phyloP scores from a whole-genome alignment of 2,888 invertebrate species.

The Tetheella fluctuosa region DNA sequence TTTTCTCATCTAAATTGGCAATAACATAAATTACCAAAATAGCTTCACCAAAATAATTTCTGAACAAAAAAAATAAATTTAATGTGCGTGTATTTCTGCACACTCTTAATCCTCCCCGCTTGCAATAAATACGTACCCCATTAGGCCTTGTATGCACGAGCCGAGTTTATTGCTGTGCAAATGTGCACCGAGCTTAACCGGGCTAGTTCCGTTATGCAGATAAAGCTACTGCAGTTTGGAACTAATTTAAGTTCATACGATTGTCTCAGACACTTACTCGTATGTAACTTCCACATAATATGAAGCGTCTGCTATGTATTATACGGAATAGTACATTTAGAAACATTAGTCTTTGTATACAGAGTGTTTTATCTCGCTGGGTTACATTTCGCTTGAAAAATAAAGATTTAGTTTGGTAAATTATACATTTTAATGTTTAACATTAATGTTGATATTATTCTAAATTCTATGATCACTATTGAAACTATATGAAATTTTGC shows the following conservation, averaged over 20 bases:
- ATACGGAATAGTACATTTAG: background rate
- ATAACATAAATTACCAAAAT: too few species aligned
- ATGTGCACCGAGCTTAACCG: constrained; percentile 46
- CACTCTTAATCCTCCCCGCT: constrained; percentile 16
- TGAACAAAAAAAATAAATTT: background rate
- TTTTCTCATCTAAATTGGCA: too few species aligned
- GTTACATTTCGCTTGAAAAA: too few species aligned
- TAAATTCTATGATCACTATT: too few species aligned
- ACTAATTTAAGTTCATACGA: constrained; percentile 56
- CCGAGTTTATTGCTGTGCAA: constrained; percentile 37
- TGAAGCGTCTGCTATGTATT: constrained; percentile 20
- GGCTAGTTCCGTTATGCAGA: constrained; percentile 50
- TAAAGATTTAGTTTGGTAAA: too few species aligned
- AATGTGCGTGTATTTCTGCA: background rate
- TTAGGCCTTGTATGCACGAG: constrained; percentile 19
- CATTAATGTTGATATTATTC: too few species aligned
- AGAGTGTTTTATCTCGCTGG: background rate
- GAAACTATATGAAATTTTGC: too few species aligned
- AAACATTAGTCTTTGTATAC: background rate
- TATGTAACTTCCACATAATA: constrained; percentile 21
- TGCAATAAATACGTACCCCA: constrained; percentile 16
- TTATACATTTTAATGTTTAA: too few species aligned
- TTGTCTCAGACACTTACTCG: constrained; percentile 38
- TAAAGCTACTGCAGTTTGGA: constrained; percentile 49
- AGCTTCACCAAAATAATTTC: too few species aligned